These are phyloP conservation scores for Eutrigla gurnardus DNA, from an alignment of 2,797 vertebrate genomes.

Conservation along the genomic window DNA sequence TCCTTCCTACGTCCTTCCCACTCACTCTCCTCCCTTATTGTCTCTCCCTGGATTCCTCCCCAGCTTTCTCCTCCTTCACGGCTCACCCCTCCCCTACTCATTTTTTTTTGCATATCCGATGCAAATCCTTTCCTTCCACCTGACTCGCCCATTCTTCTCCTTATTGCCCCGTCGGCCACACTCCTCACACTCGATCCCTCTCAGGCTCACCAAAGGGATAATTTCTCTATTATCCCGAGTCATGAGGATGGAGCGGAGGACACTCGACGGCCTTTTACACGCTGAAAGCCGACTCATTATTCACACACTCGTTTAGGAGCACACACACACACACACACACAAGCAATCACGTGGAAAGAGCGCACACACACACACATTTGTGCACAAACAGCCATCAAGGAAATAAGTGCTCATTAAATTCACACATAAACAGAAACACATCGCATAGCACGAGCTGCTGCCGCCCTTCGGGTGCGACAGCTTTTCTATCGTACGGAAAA, in stretches of 20 bases:
- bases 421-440: conserved; percentile 5
- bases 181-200: conserved; percentile 20
- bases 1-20: conserved; percentile 50
- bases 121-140: conserved; percentile 5
- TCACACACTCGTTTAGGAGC: conserved; percentile 56
- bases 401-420: conserved; percentile 61
- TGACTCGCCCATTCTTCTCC: neutral
- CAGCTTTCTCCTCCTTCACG: conserved; percentile 23
- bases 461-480: neutral
- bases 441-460: conserved; percentile 45
- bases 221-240: conserved; percentile 66
- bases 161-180: conserved; percentile 13
- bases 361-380: conserved; percentile 37
- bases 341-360: conserved; percentile 33
- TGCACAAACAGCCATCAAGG: conserved; percentile 57
- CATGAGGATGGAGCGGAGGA: conserved; percentile 54
- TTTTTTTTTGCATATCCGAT: conserved; percentile 25
- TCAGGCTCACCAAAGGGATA: conserved; percentile 54
- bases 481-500: conserved; percentile 33
- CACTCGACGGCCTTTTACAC: conserved; percentile 53
- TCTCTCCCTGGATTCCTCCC: conserved; percentile 56
- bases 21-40: conserved; percentile 38
- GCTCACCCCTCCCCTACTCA: conserved; percentile 18
- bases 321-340: conserved; percentile 36
- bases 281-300: conserved; percentile 58